Base-by-base conservation (phyloP, 2,113 vertebrate species). In the Cyanocitta stelleri region DNA sequence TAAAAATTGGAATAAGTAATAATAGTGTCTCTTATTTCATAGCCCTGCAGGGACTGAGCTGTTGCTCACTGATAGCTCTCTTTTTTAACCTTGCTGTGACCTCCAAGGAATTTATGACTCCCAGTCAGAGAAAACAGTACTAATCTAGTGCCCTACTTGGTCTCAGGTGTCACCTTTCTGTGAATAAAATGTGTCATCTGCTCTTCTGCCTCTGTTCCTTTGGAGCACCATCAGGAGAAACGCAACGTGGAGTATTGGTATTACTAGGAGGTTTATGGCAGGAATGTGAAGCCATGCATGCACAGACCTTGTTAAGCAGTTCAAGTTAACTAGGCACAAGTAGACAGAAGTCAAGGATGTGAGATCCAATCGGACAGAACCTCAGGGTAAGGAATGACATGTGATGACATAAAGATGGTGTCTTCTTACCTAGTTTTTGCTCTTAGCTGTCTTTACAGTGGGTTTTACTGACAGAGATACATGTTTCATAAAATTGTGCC, bases 1-100 rank as follows among this genome's bases (percentile, higher is more conserved):
- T 83, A 77, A 85, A 94, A 96, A 90, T 30, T 58, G 43, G 15
- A 71, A 35, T 80, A 56, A 87, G 87, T 83, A 85, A 75, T 62
- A 90, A 69, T 27, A 83, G 75, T 58, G 23, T 24, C 48, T 90
- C 79, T 86, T 84, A 43, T 55, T 92, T 85, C 55, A 46, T 55
- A 90, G 30, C 59, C 46, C 68, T 90, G 54, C 20, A 39, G 66
- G 29, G 64, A 58, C 8, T 46, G 35, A 77, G 46, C 59, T 51
- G 29, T 37, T 93, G 55, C 30, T 77, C 24, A 75, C 30, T 84
- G 67, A n/a, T 27, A 73, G 18, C 67, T 85, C 63, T 74, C 7
- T 62, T 72, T 77, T 86, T 76, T 69, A 86, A 86, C 35, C 39
- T 84, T 48, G 41, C 3, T 46, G 13, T 80, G 79, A 80, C 67